phyloP scores from a whole-genome alignment of 2,888 invertebrate species.

The Ecdyonurus torrentis region DNA sequence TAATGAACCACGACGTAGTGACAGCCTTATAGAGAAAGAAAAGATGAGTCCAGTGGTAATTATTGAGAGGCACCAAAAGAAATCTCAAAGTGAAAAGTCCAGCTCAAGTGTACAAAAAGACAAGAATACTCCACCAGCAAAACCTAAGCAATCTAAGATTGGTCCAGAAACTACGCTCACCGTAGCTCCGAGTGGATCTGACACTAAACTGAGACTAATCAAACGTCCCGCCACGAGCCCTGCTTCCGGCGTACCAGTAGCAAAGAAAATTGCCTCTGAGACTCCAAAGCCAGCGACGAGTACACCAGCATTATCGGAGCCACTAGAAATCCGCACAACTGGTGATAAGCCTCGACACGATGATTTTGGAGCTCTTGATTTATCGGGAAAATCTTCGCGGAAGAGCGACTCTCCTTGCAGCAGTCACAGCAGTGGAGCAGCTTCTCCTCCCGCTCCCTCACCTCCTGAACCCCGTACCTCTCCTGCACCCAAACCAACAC shows the following conservation, averaged over 20 bases:
- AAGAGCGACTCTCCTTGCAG: constrained; percentile 14
- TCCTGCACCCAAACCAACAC: constrained; percentile 6
- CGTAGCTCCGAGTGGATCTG: neutral
- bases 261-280: neutral
- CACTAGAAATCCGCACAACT: neutral
- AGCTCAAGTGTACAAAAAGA: neutral
- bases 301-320: neutral
- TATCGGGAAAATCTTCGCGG: constrained; percentile 28
- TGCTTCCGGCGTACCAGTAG: neutral
- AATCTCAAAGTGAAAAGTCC: neutral
- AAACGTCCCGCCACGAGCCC: neutral
- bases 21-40: neutral
- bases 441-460: constrained; percentile 2
- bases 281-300: neutral
- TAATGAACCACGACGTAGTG: neutral
- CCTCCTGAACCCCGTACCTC: constrained; percentile 4
- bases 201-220: neutral
- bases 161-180: neutral
- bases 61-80: neutral
- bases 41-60: neutral
- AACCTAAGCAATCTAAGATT: neutral
- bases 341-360: constrained; percentile 23
- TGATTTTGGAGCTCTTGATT: constrained; percentile 34
- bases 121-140: neutral
- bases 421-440: neutral